Conservation (phyloP, 2,113 vertebrate genomes). For the Hypomesus transpacificus region DNA sequence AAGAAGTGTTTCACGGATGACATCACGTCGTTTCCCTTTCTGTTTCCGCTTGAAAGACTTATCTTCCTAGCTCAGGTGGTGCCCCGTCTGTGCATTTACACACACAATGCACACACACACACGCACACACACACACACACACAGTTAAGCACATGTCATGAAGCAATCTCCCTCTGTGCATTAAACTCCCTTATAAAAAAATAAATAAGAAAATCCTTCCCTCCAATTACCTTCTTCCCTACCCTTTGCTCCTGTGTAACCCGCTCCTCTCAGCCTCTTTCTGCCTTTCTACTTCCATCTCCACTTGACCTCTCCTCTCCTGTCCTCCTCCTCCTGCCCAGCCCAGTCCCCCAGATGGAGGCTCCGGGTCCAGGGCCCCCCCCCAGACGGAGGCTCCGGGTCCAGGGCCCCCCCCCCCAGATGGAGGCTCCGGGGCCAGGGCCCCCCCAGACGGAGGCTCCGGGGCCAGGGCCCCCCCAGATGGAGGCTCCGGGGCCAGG, state of each 20-base stretch:
- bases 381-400: neutral
- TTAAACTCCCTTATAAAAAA: conserved; percentile 43
- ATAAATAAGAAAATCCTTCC: conserved; percentile 49
- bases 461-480: too few relatives aligned
- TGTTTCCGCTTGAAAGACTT: conserved; percentile 69
- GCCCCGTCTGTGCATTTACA: conserved; percentile 52
- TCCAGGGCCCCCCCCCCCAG: neutral
- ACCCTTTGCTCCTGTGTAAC: neutral
- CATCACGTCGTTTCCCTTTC: conserved; percentile 58
- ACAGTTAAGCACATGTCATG: conserved; percentile 31
- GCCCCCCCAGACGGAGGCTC: neutral
- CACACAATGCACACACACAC: conserved; percentile 23
- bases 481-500: too few relatives aligned
- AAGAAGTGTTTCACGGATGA: conserved; percentile 69
- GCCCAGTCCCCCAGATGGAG: neutral
- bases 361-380: too few relatives aligned
- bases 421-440: too few relatives aligned
- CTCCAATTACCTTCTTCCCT: conserved; percentile 46
- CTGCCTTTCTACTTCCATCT: neutral
- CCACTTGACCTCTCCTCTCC: neutral
- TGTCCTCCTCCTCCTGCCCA: neutral
- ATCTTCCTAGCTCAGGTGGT: conserved; percentile 74
- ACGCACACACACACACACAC: conserved; percentile 14
- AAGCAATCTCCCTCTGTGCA: conserved; percentile 39
- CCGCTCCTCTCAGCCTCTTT: neutral